Percentiles rank a stretch among this genome's conserved stretches.
These are phyloP conservation scores for Cheilosia scutellata DNA, from an alignment of 2,888 invertebrate genomes.

Conservation along the genomic window DNA sequence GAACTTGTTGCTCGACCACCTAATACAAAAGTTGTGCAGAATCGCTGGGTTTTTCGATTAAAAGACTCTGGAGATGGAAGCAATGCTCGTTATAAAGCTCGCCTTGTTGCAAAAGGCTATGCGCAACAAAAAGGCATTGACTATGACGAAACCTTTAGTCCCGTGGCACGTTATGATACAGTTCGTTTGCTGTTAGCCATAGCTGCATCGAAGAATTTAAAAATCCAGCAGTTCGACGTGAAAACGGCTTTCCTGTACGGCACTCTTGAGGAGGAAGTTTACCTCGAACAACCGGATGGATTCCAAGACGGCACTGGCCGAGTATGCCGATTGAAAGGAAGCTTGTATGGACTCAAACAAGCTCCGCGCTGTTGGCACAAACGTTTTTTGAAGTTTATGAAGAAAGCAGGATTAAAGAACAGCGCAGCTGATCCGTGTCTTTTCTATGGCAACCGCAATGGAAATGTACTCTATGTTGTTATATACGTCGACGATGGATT, in stretches of 20 bases:
- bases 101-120: constrained; percentile 17
- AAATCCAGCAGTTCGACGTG: constrained; percentile 20
- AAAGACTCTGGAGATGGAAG: constrained; percentile 3
- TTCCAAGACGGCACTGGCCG: constrained; percentile 7
- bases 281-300: constrained; percentile 15
- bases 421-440: constrained; percentile 18
- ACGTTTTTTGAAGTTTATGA: constrained; percentile 11
- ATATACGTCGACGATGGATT: constrained; percentile 19
- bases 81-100: constrained; percentile 3
- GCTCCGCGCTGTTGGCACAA: constrained; percentile 24
- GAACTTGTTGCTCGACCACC: constrained; percentile 9
- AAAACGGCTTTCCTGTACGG: constrained; percentile 11
- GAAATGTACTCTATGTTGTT: constrained; percentile 14
- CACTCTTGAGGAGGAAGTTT: constrained; percentile 13
- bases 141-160: constrained; percentile 14
- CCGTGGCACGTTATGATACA: constrained; percentile 22
- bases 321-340: constrained; percentile 17
- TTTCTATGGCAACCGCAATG: constrained; percentile 24
- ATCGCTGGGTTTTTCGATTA: constrained; percentile 10
- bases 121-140: constrained; percentile 13
- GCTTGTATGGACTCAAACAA: constrained; percentile 27
- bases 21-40: constrained; percentile 19
- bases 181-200: constrained; percentile 24
- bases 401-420: constrained; percentile 16
- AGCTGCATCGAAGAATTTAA: constrained; percentile 32